Evolutionary conservation across 1,140 invertebrate species (phyloP).

Genomic region (Helicoverpa zea): DNA sequence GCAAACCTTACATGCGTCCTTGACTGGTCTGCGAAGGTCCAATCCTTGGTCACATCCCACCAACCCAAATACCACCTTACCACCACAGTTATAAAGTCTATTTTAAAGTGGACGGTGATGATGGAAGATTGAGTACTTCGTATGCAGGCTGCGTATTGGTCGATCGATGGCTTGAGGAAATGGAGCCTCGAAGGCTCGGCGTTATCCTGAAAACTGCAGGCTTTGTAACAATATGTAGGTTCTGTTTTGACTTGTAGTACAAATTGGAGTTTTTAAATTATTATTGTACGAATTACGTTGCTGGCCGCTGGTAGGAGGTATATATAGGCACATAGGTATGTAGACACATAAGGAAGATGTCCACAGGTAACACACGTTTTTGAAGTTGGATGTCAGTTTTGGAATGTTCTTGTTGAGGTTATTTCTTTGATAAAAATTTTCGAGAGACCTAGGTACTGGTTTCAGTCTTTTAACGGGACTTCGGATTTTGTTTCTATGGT

Average conservation of each 20-base stretch:
- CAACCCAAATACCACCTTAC: slow-evolving; percentile 21
- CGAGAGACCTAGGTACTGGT: no score
- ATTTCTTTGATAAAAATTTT: no score
- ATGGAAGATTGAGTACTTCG: slow-evolving; percentile 15
- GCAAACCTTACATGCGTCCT: slow-evolving; percentile 33
- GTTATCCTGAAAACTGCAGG: slow-evolving; percentile 15
- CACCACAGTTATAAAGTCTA: background rate
- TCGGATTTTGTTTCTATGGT: no score
- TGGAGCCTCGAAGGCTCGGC: slow-evolving; percentile 17
- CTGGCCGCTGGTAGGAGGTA: no score
- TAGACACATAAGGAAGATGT: no score
- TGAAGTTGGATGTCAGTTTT: no score
- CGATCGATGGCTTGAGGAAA: slow-evolving; percentile 47
- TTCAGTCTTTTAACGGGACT: no score
- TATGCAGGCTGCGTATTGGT: slow-evolving; percentile 30
- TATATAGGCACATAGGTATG: no score
- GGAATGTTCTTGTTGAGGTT: no score
- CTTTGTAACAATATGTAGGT: background rate
- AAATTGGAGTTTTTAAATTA: background rate
- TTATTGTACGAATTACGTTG: no score
- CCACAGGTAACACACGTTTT: no score
- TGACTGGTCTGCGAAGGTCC: slow-evolving; percentile 36
- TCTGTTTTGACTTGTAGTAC: background rate
- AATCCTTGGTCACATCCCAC: background rate
- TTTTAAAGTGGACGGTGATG: background rate